Evolutionary conservation across 2,797 vertebrate genomes (phyloP), one percentile per base, ranked within the genome.

Genomic region (Tachyglossus aculeatus): DNA sequence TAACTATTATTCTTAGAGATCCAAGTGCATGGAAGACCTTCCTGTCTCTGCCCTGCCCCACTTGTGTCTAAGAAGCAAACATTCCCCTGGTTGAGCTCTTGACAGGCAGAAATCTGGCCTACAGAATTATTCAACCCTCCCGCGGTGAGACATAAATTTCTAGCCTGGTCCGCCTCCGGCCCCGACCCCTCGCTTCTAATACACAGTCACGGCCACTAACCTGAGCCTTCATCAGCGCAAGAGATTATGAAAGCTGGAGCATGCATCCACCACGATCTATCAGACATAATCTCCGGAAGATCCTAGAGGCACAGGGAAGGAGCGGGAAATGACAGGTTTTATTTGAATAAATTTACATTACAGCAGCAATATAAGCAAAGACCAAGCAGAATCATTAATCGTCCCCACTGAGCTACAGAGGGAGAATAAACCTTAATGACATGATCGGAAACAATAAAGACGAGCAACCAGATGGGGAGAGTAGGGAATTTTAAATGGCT

Each of bases 361-460:
- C 13, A 65, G 16, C 78, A 61, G 45, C 53, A 77, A 34, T 53
- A 31, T 66, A 84, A 83, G 25, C 65, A 53, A 74, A 77, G 54
- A 82, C 81, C 66, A 85, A 81, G 37, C 62, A n/a, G 58, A 86
- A 83, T 81, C 68, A 75, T 86, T 89, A 81, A 78, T 69, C 65
- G 32, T 44, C 2, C 37, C 67, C 43, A 32, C 67, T 81, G 66
- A 86, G 61, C 22, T 50, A 50, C 27, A 78, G 10, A 44, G 24
- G 67, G 40, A 78, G 45, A 38, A 78, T 38, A 59, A 83, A 34
- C n/a, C 57, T 71, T 25, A 64, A 51, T 77, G 41, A 13, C 6
- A 73, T 13, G 27, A 18, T 39, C 14, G 81, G 61, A 13, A 78
- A 82, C 83, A 87, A 71, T 40, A 70, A 81, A 55, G 15, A 39